phyloP scores from a whole-genome alignment of 2,888 invertebrate species.

The Sycophila texana region DNA sequence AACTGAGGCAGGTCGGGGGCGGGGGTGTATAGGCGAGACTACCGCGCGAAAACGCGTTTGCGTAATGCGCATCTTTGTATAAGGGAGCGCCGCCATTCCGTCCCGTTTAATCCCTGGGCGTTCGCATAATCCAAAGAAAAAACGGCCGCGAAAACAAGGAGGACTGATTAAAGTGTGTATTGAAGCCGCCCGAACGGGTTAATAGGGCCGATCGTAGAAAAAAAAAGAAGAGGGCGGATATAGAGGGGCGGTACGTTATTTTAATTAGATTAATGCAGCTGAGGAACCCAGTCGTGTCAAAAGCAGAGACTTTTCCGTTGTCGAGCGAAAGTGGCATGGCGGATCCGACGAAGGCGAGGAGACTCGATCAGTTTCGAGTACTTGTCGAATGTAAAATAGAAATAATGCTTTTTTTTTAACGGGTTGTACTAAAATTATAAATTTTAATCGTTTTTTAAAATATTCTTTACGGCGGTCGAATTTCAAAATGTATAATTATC shows the following conservation, averaged over 20 bases:
- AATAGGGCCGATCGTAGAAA: neutral
- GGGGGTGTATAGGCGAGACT: too few species aligned
- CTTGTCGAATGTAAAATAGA: too few species aligned
- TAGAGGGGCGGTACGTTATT: neutral
- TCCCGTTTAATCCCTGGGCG: neutral
- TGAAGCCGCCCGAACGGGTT: neutral
- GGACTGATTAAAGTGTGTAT: conserved; percentile 36
- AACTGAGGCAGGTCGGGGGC: too few species aligned
- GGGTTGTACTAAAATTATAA: too few species aligned
- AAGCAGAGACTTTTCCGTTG: conserved; percentile 10
- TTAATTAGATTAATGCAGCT: conserved; percentile 41
- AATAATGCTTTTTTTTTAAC: too few species aligned
- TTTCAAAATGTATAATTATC: too few species aligned
- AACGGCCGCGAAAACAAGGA: conserved; percentile 11
- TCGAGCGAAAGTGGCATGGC: too few species aligned
- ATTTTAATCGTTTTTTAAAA: too few species aligned
- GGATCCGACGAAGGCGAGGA: too few species aligned
- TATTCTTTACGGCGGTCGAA: too few species aligned
- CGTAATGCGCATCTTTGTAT: conserved; percentile 12
- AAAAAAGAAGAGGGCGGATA: neutral
- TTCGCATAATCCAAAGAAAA: conserved; percentile 30
- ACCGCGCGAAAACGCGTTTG: neutral
- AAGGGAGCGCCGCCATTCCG: neutral
- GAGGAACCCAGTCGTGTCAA: conserved; percentile 15
- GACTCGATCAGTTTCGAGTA: too few species aligned